Conservation (phyloP, 2,888 invertebrate genomes). For the Frankliniella intonsa region DNA sequence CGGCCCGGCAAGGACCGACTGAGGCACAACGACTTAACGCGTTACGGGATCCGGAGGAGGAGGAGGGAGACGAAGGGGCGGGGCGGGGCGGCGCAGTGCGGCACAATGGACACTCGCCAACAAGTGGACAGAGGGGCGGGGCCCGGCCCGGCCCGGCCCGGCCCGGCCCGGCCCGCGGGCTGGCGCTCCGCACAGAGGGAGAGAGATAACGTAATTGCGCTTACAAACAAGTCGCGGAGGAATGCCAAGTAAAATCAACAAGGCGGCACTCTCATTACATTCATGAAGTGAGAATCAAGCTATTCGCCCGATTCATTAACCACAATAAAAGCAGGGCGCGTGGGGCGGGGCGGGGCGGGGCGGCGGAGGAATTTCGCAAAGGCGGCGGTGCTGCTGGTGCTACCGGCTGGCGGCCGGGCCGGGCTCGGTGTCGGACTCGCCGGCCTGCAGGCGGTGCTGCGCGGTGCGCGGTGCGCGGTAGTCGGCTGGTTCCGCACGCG, state of each 20-base stretch:
- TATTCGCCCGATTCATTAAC: neutral
- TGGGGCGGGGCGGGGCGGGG: neutral
- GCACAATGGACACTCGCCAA: slow-evolving; percentile 18
- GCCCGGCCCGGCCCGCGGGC: neutral
- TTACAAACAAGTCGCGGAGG: slow-evolving; percentile 23
- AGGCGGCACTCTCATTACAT: neutral
- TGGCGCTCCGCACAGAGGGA: neutral
- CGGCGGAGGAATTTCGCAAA: neutral
- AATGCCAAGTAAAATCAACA: slow-evolving; percentile 7
- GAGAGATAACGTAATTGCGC: slow-evolving; percentile 20
- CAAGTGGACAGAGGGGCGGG: neutral
- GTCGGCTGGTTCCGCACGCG: too few species aligned
- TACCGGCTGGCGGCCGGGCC: neutral
- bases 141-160: neutral
- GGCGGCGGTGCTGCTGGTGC: neutral
- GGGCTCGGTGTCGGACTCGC: neutral
- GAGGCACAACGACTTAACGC: neutral
- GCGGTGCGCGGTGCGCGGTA: too few species aligned
- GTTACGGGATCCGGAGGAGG: too few species aligned
- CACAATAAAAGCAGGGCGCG: neutral
- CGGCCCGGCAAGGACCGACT: neutral
- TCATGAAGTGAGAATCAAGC: neutral
- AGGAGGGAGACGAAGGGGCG: neutral
- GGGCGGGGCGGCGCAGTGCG: neutral
- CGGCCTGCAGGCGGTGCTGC: too few species aligned